Conservation (phyloP, 23 tunicate species). For the Trididemnum clinides region DNA sequence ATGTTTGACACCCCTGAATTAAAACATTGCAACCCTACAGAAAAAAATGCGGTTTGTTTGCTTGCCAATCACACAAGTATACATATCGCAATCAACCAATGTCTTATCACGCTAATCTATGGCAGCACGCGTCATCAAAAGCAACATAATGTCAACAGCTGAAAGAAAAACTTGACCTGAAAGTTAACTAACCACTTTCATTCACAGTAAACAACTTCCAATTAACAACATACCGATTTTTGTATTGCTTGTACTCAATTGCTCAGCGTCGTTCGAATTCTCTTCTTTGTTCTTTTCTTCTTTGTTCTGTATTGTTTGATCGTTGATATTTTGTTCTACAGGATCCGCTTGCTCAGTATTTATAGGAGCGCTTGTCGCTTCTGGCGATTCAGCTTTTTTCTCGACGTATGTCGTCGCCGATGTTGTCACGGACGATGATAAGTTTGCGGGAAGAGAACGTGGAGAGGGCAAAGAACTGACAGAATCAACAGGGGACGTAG, state of each 20-base stretch:
- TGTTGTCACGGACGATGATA: neutral
- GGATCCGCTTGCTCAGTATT: neutral
- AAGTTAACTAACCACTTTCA: too few relatives aligned
- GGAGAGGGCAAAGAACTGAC: neutral
- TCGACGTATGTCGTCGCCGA: slow-evolving; percentile 14
- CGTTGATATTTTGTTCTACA: neutral
- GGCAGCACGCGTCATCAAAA: too few relatives aligned
- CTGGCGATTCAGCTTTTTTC: neutral
- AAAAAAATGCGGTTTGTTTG: too few relatives aligned
- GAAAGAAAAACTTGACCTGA: too few relatives aligned
- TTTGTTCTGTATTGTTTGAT: neutral
- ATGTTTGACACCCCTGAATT: too few relatives aligned
- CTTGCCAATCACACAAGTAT: too few relatives aligned
- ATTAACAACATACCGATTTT: slow-evolving; percentile 15
- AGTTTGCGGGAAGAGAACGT: neutral
- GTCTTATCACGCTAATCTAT: too few relatives aligned
- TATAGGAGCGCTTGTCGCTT: neutral
- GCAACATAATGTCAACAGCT: too few relatives aligned
- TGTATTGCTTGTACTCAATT: too few relatives aligned
- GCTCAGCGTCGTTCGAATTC: neutral
- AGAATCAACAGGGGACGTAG: neutral
- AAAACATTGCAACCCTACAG: too few relatives aligned
- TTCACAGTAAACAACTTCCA: too few relatives aligned
- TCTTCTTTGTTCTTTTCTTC: neutral
- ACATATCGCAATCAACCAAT: too few relatives aligned